Evolutionary conservation across 2,113 vertebrate species (phyloP).

Genomic region (Tenrec ecaudatus): DNA sequence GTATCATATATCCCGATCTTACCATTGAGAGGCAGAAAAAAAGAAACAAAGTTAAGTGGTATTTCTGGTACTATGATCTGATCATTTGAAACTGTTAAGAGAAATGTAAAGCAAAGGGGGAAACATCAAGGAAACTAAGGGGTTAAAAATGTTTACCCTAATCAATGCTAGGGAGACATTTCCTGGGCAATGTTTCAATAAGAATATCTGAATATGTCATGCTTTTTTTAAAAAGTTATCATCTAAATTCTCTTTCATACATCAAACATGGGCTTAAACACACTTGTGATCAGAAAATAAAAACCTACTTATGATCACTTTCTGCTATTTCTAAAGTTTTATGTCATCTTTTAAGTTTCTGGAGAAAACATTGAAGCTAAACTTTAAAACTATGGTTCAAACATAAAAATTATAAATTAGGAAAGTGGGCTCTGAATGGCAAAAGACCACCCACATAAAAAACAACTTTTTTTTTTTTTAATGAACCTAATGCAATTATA

Average conservation of each 20-base stretch:
- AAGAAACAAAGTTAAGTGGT: background rate
- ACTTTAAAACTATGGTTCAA: conserved; percentile 31
- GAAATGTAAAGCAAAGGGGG: too few relatives aligned
- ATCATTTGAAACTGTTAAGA: background rate
- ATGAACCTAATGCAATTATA: background rate
- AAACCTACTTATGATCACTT: background rate
- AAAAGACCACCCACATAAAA: background rate
- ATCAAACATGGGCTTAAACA: conserved; percentile 31
- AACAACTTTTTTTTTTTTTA: conserved; percentile 33
- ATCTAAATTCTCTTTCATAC: background rate
- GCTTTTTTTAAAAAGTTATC: conserved; percentile 49
- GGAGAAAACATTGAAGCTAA: conserved; percentile 24
- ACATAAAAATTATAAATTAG: conserved; percentile 39
- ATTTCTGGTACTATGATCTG: background rate
- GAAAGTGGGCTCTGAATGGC: background rate
- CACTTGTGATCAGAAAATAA: conserved; percentile 6
- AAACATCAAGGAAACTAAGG: too few relatives aligned
- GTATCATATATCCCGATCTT: conserved; percentile 4
- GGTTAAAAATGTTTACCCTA: too few relatives aligned
- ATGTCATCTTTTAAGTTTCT: conserved; percentile 24
- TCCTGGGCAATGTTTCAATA: conserved; percentile 12
- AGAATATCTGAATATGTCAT: conserved; percentile 22
- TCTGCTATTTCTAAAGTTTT: conserved; percentile 46
- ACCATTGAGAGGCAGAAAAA: background rate
- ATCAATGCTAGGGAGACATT: background rate